Evolutionary conservation across 2,113 vertebrate genomes (phyloP).

Genomic region (Thamnophis sirtalis): DNA sequence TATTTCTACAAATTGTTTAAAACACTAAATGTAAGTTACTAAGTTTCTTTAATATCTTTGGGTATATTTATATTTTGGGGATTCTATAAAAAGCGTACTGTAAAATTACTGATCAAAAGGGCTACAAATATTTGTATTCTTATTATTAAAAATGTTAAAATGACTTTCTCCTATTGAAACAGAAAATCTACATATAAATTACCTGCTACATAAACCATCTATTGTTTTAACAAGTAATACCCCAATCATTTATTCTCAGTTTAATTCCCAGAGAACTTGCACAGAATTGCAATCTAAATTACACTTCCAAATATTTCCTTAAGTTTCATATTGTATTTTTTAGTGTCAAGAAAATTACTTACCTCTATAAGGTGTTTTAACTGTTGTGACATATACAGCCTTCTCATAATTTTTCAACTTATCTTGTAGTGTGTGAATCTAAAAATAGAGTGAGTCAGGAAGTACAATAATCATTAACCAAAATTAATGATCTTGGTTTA

Average conservation of each 20-base stretch:
- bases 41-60: neutral
- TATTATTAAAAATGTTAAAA: neutral
- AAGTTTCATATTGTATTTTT: neutral
- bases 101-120: neutral
- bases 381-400: conserved; percentile 75
- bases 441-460: conserved; percentile 18
- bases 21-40: neutral
- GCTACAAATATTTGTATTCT: neutral
- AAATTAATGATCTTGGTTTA: neutral
- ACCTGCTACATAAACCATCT: neutral
- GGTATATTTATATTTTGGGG: neutral
- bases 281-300: neutral
- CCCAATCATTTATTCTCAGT: neutral
- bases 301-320: neutral
- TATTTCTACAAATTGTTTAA: neutral
- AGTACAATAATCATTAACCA: conserved; percentile 15
- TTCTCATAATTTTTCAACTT: conserved; percentile 80
- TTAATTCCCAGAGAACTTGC: neutral
- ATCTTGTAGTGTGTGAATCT: conserved; percentile 90
- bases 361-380: conserved; percentile 81
- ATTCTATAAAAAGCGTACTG: neutral
- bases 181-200: neutral
- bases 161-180: neutral
- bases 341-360: conserved; percentile 12
- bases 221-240: neutral